Base-by-base conservation (phyloP, 2,797 vertebrate species). In the Leucoraja ocellata region DNA sequence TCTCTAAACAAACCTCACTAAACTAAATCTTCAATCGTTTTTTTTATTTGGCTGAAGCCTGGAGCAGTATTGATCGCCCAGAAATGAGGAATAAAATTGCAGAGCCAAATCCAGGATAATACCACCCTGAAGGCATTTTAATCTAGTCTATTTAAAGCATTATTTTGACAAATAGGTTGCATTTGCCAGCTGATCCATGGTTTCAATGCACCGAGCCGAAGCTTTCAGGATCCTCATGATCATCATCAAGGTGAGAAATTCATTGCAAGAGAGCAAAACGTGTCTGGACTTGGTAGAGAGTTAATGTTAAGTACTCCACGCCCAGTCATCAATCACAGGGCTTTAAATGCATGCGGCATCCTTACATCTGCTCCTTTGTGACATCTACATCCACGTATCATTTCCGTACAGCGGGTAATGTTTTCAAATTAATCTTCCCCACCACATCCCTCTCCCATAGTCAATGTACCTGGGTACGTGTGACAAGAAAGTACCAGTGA, bases 101-200 rank as follows among this genome's bases (percentile, higher is more conserved):
- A 76, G 46, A n/a, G 68, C 90, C 46, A 76, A 92, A 92, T 74
- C 39, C 73, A 76, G 71, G 90, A 54, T 92, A 76, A 76, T 76
- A 76, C 36, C 73, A 92, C 54, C 32, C 21, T 58, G 71, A 36
- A 92, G 65, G 71, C 90, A 92, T 76, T 74, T 18, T 18, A 91
- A 91, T 73, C 32, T 36, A 39, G 88, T 28, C 65, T 28, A 91
- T 76, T 92, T 76, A 54, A 71, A 76, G 71, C 36, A 46, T 76
- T 74, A 92, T 92, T 54, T 92, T 76, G 71, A 92, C n/a, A 74
- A 74, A 76, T 92, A n/a, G 90, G 71, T 54, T 74, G 90, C 71
- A 76, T 54, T 28, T 92, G 71, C 90, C 21, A 73, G 46, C 68
- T 54, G 68, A 21, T 92, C 71, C 36, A 74, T 74, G 71, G 90